Evolutionary conservation across 1,140 invertebrate genomes (phyloP), one percentile per base, ranked within the genome.

Genomic region (Drosophila arawakana): DNA sequence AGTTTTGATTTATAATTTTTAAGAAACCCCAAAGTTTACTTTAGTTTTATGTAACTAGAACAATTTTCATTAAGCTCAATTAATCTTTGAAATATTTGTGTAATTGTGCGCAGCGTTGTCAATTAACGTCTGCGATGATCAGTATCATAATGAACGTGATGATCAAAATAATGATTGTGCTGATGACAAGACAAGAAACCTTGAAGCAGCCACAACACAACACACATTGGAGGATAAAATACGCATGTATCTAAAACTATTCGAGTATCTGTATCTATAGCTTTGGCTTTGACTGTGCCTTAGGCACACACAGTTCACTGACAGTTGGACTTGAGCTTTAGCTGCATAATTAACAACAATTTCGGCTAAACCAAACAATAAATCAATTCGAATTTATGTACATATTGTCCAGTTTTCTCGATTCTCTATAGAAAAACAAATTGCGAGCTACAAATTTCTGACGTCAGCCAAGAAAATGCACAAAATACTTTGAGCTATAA

Each of bases 261-360:
- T 35, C 34, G 30, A 58, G 50, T 59, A 73, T 41, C 44, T 70
- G 25, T 67, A 30, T 59, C 46, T 59, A 10, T 39, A 47, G 15
- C 55, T 59, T 25, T 34, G 41, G 46, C 46, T 30, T 6, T 52
- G 57, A 7, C 58, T 60, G 41, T 68, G 76, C 79, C 58, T 65
- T 86, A 86, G 83, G 76, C 79, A 68, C 76, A 49, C 63, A 85
- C 63, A 85, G 83, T 86, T 86, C 82, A 86, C 82, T 62, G 61
- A 57, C 57, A 63, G 78, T 74, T 65, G 39, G 61, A 70, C 63
- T 76, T 57, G 44, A 74, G 70, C 78, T 77, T 65, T 74, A 74
- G 77, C 81, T 78, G 72, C 79, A 86, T 88, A 86, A 82, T 85
- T 86, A 85, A 76, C 82, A 78, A 72, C 66, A 85, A 85, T 81